Evolutionary conservation across 2,113 vertebrate species (phyloP).

Genomic region (Piprites chloris): DNA sequence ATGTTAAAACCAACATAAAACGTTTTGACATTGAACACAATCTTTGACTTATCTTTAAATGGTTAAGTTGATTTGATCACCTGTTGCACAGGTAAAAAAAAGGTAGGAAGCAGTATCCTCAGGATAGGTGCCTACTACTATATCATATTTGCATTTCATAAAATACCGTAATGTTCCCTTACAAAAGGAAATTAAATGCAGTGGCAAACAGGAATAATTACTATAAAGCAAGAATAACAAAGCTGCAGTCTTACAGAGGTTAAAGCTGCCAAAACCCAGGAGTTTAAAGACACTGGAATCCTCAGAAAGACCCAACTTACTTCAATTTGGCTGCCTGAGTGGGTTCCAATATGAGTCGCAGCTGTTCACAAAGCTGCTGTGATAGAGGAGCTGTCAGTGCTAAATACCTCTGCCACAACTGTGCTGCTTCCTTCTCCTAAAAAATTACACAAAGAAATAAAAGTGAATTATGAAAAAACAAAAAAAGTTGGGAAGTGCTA

Average conservation of each 20-base stretch:
- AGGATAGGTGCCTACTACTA: neutral
- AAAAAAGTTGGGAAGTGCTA: neutral
- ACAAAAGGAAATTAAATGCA: neutral
- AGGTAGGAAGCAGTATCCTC: neutral
- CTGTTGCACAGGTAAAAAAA: neutral
- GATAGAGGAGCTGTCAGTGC: constrained; percentile 88
- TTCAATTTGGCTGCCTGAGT: constrained; percentile 92
- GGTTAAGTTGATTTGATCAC: neutral
- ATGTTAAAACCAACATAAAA: neutral
- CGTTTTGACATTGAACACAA: neutral
- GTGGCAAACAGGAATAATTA: neutral
- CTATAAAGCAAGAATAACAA: neutral
- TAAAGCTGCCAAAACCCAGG: neutral
- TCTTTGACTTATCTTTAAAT: neutral
- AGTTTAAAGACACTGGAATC: neutral
- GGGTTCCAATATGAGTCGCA: constrained; percentile 92
- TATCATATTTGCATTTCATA: neutral
- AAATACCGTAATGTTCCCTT: neutral
- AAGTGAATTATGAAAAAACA: neutral
- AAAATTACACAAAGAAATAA: neutral
- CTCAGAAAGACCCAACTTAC: constrained; percentile 68
- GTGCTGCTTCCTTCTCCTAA: constrained; percentile 85
- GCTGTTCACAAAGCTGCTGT: constrained; percentile 95
- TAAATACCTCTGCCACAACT: constrained; percentile 93
- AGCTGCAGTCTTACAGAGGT: neutral